Conservation (phyloP, 2,888 invertebrate genomes). For the Drosophila affinis region DNA sequence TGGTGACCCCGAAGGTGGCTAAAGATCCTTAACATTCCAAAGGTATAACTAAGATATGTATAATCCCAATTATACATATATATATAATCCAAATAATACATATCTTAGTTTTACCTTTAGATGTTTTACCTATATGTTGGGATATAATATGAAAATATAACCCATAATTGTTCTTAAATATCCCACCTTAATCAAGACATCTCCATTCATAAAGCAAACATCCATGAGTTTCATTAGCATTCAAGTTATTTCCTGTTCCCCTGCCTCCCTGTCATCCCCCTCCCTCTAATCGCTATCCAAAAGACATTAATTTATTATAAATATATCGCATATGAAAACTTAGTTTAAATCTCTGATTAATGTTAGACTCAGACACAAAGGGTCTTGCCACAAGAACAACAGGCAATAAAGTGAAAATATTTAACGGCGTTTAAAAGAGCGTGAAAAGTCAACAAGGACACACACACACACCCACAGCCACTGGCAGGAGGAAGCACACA, state of each 20-base stretch:
- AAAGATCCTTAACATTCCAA: not conserved
- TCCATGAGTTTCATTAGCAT: not conserved
- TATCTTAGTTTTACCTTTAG: too few species aligned
- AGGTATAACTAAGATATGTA: not conserved
- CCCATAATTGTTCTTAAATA: not conserved
- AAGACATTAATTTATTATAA: not conserved
- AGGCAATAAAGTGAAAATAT: conserved; percentile 55
- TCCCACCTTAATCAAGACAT: not conserved
- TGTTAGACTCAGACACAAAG: conserved; percentile 7
- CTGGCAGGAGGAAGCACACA: conserved; percentile 44
- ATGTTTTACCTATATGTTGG: too few species aligned
- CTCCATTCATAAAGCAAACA: not conserved
- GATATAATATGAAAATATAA: not conserved
- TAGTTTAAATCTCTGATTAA: conserved; percentile 34
- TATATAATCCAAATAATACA: too few species aligned
- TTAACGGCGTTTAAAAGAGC: conserved; percentile 82
- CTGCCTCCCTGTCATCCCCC: too few species aligned
- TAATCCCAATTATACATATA: not conserved
- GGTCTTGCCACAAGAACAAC: conserved; percentile 4
- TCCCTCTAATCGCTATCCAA: not conserved
- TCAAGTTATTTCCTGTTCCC: not conserved
- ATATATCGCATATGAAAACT: not conserved
- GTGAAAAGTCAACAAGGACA: conserved; percentile 82
- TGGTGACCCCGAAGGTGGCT: not conserved
- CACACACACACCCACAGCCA: not conserved